Evolutionary conservation across 2,797 vertebrate genomes (phyloP), one percentile per base, ranked within the genome.

Genomic region (Anabacerthia variegaticeps): DNA sequence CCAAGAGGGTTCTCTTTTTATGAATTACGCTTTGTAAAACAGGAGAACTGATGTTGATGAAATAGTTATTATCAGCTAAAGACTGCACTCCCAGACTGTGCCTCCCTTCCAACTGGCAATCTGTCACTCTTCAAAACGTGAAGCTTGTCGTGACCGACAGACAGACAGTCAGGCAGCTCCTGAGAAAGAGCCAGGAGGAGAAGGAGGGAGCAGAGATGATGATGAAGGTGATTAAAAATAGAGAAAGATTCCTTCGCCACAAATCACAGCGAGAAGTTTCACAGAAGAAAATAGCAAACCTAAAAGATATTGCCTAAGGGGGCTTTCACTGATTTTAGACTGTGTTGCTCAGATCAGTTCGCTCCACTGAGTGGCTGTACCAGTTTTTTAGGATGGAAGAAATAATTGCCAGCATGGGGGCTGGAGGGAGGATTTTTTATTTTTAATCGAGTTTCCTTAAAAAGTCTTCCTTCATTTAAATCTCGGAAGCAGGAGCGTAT

Each of bases 21-120:
- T 96, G 97, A 97, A 93, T 97, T 96, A 95, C 62, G 5, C 88
- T 97, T 96, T 96, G 95, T 95, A 96, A 97, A 97, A 92, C 91
- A 83, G 93, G 73, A 93, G 89, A 85, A 26, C 37, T 32, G 83
- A 91, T 92, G 92, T 11, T 83, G 96, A 96, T 96, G 95, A 95
- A 97, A 95, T 93, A 96, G 94, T 96, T 92, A 96, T 96, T 93
- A 93, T 81, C 90, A 89, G 88, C 90, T 78, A 58, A 96, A 85
- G 91, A 24, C 88, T 92, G 43, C 54, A 8, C 81, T 95, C 80
- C 52, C 93, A 88, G 92, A 23, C 79, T 95, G 67, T 56, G 86
- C 68, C 93, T 96, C 51, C 84, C 61, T 86, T 85, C 92, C 87
- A 93, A 24, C 71, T 65, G 91, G 88, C 93, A 95, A 94, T 89